Evolutionary conservation across 2,113 vertebrate genomes (phyloP).

Genomic region (Corythornis madagascariensis): DNA sequence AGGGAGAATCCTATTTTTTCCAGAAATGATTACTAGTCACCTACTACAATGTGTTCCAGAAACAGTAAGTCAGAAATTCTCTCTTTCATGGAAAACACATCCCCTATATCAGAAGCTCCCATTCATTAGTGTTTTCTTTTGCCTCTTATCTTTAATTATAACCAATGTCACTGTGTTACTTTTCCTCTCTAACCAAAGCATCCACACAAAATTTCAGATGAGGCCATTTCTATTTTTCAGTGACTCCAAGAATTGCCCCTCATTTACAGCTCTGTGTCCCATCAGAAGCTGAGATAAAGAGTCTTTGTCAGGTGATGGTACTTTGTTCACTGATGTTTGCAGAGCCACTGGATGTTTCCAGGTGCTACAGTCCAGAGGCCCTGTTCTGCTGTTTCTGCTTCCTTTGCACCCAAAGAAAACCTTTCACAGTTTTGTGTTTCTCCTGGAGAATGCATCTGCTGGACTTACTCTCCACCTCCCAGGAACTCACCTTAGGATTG

Average conservation of each 20-base stretch:
- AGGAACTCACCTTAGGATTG: not conserved
- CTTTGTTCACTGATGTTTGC: not conserved
- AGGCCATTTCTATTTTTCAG: not conserved
- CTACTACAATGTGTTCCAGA: not conserved
- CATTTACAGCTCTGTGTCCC: not conserved
- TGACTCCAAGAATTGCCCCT: not conserved
- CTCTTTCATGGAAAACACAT: not conserved
- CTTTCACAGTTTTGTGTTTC: not conserved
- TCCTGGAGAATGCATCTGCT: not conserved
- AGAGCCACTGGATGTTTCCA: not conserved
- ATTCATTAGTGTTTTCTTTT: not conserved
- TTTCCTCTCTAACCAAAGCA: not conserved
- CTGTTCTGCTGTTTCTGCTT: not conserved
- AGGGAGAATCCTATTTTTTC: not conserved
- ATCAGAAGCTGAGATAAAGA: not conserved
- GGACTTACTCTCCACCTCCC: not conserved
- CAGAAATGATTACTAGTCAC: slow-evolving; percentile 1
- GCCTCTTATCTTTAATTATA: not conserved
- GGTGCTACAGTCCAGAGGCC: not conserved
- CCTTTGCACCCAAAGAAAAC: not conserved
- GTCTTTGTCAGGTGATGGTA: not conserved
- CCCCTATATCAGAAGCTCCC: not conserved
- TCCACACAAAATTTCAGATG: not conserved
- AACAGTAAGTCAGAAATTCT: not conserved
- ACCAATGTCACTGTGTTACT: not conserved